phyloP scores from a whole-genome alignment of 2,797 vertebrate genomes.

The Emydoidea blandingii region DNA sequence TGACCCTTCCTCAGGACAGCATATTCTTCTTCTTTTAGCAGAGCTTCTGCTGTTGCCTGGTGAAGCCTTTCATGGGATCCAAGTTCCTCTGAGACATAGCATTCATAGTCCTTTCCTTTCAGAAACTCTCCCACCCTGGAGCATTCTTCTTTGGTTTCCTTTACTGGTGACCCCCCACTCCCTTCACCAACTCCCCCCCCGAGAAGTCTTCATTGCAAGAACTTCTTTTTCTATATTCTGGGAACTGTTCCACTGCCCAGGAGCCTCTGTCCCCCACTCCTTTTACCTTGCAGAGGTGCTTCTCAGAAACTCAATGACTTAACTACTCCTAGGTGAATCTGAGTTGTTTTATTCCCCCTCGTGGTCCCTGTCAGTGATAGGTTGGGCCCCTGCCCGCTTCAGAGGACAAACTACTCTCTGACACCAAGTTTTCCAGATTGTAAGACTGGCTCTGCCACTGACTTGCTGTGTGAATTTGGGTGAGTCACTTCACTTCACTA shows the following conservation, averaged over 20 bases:
- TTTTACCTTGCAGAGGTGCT: neutral
- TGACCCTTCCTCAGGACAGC: neutral
- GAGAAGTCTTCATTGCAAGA: neutral
- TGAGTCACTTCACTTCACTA: neutral
- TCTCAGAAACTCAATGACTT: neutral
- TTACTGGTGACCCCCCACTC: neutral
- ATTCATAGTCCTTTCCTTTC: neutral
- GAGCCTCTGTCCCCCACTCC: neutral
- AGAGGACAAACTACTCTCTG: neutral
- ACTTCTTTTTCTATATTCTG: neutral
- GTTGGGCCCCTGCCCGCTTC: neutral
- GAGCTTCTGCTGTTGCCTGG: neutral
- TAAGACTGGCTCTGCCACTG: neutral
- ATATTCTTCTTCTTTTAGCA: neutral
- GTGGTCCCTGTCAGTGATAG: neutral
- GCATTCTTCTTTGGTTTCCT: neutral
- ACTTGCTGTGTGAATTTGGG: neutral
- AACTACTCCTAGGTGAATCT: neutral
- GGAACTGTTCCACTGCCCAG: neutral
- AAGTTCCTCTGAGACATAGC: neutral
- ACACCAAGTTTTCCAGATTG: neutral
- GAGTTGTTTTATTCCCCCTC: neutral
- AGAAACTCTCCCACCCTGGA: neutral
- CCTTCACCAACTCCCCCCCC: neutral
- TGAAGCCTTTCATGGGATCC: neutral